Percentiles rank a stretch among this genome's conserved stretches.
These are phyloP conservation scores for Cyanoderma ruficeps DNA, from an alignment of 2,113 vertebrate species.

Conservation along the genomic window DNA sequence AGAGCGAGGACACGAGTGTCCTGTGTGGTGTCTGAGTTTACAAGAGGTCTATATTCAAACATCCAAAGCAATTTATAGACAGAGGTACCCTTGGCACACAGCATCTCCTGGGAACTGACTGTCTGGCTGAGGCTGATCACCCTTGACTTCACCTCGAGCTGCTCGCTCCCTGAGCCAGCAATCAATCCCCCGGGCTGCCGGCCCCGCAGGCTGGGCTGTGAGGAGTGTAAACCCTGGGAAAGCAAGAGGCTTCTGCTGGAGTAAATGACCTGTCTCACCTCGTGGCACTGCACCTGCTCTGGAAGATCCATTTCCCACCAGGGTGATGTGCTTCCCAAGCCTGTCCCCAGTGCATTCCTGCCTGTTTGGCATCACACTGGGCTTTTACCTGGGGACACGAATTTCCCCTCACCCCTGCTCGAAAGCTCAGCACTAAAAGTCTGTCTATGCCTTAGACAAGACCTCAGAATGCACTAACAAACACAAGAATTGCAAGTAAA, in stretches of 20 bases:
- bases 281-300: neutral
- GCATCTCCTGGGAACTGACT: constrained; percentile 9
- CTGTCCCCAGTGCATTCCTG: neutral
- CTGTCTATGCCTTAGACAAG: accelerated
- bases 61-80: constrained; percentile 48
- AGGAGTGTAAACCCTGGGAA: accelerated
- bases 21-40: neutral
- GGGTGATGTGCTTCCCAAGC: neutral
- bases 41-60: constrained; percentile 16
- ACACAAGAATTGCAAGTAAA: accelerated
- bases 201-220: accelerated
- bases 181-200: neutral
- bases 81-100: constrained; percentile 3
- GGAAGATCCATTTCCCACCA: neutral
- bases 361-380: accelerated
- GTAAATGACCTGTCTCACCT: accelerated
- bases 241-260: neutral
- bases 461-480: neutral
- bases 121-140: constrained; percentile 44
- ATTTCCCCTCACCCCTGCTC: accelerated
- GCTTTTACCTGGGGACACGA: neutral
- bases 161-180: neutral
- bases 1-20: neutral
- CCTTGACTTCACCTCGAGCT: constrained; percentile 52
- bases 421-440: neutral